phyloP scores from a whole-genome alignment of 2,888 invertebrate species.

The Napeogenes sylphis region DNA sequence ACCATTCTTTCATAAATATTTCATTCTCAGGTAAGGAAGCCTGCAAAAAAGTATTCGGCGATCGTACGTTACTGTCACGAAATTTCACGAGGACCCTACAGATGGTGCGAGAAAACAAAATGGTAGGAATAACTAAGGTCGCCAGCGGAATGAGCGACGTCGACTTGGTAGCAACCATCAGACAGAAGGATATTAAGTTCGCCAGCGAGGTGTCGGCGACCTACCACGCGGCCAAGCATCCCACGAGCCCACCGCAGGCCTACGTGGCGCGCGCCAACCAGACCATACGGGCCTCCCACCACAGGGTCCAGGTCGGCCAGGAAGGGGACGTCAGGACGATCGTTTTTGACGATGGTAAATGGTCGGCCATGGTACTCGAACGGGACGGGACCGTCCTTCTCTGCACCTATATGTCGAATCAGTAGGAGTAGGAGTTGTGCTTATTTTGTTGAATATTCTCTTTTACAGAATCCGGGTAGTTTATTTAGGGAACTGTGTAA shows the following conservation, averaged over 20 bases:
- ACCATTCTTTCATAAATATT: neutral
- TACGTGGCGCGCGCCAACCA: constrained; percentile 32
- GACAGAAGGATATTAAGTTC: constrained; percentile 23
- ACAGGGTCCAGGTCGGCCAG: constrained; percentile 22
- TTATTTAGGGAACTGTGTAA: too few relatives aligned
- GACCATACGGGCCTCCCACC: constrained; percentile 20
- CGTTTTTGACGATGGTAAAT: constrained; percentile 18
- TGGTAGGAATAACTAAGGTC: constrained; percentile 28
- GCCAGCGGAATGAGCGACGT: constrained; percentile 18
- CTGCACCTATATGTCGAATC: constrained; percentile 24
- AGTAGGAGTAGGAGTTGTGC: neutral
- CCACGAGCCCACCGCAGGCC: constrained; percentile 27
- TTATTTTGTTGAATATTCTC: too few relatives aligned
- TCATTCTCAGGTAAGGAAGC: constrained; percentile 28
- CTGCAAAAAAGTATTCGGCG: constrained; percentile 22
- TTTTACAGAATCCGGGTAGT: too few relatives aligned
- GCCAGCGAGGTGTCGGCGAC: constrained; percentile 30
- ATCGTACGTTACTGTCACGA: constrained; percentile 18
- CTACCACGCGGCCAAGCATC: constrained; percentile 33
- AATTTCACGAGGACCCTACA: constrained; percentile 21
- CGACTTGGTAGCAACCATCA: constrained; percentile 23
- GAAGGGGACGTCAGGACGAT: constrained; percentile 31
- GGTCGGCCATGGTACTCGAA: constrained; percentile 27
- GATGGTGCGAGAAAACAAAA: constrained; percentile 25
- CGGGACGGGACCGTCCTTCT: constrained; percentile 33